Evolutionary conservation across 2,113 vertebrate species (phyloP), one percentile per base, ranked within the genome.

Genomic region (Psittacula cyanocephala): DNA sequence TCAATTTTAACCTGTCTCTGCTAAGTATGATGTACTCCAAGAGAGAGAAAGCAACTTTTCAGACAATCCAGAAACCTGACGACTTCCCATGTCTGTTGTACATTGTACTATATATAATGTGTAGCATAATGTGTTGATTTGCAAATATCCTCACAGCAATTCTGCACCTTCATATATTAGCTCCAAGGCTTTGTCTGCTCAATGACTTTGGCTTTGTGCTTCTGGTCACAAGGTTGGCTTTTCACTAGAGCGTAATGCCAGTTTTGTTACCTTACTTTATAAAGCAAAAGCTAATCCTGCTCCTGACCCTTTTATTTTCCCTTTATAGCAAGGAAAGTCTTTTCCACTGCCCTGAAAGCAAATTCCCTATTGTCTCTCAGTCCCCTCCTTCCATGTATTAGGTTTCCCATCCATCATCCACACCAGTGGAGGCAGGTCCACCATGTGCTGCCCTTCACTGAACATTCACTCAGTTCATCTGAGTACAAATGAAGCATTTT

Each of bases 341-440:
- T 3, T 68, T 31, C 44, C 43, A 8, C 5, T 47, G 37, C 7
- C 17, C 59, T 44, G 60, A 44, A 57, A 41, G 19, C 22, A 74
- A 52, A 65, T 41, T 53, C 10, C 57, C 57, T 50, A 6, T 75
- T 80, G 17, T 20, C 1, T 27, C 11, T 57, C 13, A 41, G 35
- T 18, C 23, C 39, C 9, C 8, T 76, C 39, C 59, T 67, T 52
- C 19, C 0, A 0, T 4, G 6, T 6, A 2, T 23, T 41, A 68
- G 28, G 27, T 39, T 77, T 43, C 39, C 47, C 11, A 22, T 12
- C 39, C 31, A 39, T 33, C 67, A 64, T 10, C 11, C 24, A 3
- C 64, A 31, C 11, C 17, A 13, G 46, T 17, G 35, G 74, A 65
- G 33, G 33, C 13, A n/a, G 57, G 64, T 52, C 33, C 4, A 5